A percentile compares a stretch with the other conserved stretches of the same genome.
phyloP scores from a whole-genome alignment of 2,888 invertebrate species.

The Koerneria pararmatus region DNA sequence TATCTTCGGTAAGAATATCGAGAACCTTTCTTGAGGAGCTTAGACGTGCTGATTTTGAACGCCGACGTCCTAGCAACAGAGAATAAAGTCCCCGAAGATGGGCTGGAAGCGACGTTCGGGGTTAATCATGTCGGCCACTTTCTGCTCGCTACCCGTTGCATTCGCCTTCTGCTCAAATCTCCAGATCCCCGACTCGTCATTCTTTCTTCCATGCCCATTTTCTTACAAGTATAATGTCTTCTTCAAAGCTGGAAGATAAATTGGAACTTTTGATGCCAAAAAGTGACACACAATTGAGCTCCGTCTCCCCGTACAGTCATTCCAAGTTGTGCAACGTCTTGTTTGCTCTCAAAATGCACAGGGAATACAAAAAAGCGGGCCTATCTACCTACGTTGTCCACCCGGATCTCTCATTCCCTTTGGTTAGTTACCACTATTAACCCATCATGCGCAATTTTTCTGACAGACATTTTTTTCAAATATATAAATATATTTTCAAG shows the following conservation, averaged over 20 bases:
- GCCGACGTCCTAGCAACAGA: constrained; percentile 12
- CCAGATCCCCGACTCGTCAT: constrained; percentile 5
- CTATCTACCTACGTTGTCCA: constrained; percentile 16
- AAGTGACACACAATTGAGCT: neutral
- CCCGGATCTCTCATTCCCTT: too few relatives aligned
- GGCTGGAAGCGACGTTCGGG: constrained; percentile 10
- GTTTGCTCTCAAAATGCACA: constrained; percentile 2
- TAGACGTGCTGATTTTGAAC: constrained; percentile 14
- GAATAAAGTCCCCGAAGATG: constrained; percentile 9
- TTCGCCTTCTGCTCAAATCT: neutral
- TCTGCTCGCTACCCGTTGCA: neutral
- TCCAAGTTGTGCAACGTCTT: constrained; percentile 12
- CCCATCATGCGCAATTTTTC: too few relatives aligned
- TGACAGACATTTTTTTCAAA: neutral
- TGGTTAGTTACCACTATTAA: too few relatives aligned
- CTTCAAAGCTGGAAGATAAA: neutral
- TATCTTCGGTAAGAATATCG: too few relatives aligned
- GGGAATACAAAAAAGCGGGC: neutral
- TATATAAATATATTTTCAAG: neutral
- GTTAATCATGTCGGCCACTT: constrained; percentile 17
- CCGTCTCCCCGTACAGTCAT: neutral
- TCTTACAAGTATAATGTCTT: too few relatives aligned
- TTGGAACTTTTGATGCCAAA: constrained; percentile 3
- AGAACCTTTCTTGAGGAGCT: too few relatives aligned
- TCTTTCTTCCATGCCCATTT: too few relatives aligned